Evolutionary conservation across 2,888 invertebrate species (phyloP).

Genomic region (Therioaphis trifolii): DNA sequence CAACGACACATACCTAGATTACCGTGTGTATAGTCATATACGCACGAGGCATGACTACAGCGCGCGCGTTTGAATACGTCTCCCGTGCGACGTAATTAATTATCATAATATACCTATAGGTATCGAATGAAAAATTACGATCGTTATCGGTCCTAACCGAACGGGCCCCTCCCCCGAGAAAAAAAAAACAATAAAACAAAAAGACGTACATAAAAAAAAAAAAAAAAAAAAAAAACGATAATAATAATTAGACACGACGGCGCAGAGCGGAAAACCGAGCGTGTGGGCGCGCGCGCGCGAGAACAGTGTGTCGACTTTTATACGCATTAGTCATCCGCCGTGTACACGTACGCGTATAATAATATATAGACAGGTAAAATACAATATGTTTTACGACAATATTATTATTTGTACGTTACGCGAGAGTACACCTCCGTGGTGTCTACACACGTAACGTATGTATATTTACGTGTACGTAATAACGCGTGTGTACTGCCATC

Average conservation of each 20-base stretch:
- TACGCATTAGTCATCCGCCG: not conserved
- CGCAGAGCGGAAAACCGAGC: constrained; percentile 7
- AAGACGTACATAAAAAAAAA: not conserved
- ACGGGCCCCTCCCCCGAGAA: not conserved
- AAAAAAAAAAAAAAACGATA: not conserved
- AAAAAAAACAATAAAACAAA: constrained; percentile 10
- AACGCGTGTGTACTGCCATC: too few species aligned
- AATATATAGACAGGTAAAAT: too few species aligned
- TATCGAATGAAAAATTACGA: constrained; percentile 30
- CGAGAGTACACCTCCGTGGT: too few species aligned
- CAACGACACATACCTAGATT: too few species aligned
- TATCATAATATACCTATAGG: constrained; percentile 1
- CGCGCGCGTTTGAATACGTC: too few species aligned
- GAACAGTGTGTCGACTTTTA: not conserved
- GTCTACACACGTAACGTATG: too few species aligned
- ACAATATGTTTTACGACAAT: too few species aligned
- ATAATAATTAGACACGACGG: constrained; percentile 31
- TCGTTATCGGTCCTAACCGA: constrained; percentile 22
- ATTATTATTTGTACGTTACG: too few species aligned
- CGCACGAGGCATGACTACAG: too few species aligned
- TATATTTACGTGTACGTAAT: too few species aligned
- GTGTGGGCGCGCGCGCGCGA: constrained; percentile 21
- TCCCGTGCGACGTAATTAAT: constrained; percentile 38
- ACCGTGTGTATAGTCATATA: too few species aligned
- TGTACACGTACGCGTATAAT: not conserved